Evolutionary conservation across 1,140 invertebrate genomes (phyloP).

Genomic region (Drosophila busckii): DNA sequence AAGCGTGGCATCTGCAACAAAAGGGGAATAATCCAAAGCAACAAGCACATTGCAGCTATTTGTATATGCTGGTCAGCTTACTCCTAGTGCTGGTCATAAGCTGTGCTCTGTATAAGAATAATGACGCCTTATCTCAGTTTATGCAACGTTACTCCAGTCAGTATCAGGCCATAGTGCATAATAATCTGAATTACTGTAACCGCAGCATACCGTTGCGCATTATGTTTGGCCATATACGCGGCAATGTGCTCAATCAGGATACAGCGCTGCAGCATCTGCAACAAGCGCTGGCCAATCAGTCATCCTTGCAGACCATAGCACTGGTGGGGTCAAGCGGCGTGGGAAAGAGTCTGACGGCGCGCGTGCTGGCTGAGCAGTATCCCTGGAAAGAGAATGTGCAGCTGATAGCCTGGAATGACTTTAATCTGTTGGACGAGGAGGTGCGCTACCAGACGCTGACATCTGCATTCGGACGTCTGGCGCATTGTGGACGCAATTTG

Average conservation of each 20-base stretch:
- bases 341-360: conserved; percentile 39
- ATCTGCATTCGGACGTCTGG: conserved; percentile 1
- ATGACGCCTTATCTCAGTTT: conserved; percentile 14
- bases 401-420: conserved; percentile 18
- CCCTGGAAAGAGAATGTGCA: conserved; percentile 48
- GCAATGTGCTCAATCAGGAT: conserved; percentile 45
- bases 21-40: no score
- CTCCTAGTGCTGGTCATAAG: conserved; percentile 5
- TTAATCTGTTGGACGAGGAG: background rate
- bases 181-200: conserved; percentile 52
- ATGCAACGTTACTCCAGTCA: conserved; percentile 27
- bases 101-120: conserved; percentile 10
- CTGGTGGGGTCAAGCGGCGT: conserved; percentile 40
- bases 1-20: background rate
- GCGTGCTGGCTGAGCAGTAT: conserved; percentile 24
- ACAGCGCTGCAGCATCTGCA: conserved; percentile 38
- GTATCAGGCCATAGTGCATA: conserved; percentile 46
- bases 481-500: conserved; percentile 43
- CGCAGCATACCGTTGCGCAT: conserved; percentile 3
- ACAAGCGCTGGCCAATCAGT: conserved; percentile 22
- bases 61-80: conserved; percentile 8
- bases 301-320: conserved; percentile 25
- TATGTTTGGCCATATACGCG: conserved; percentile 20
- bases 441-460: background rate
- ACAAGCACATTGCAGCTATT: no score